phyloP scores from a whole-genome alignment of 2,797 vertebrate genomes.

The Galago senegalensis region DNA sequence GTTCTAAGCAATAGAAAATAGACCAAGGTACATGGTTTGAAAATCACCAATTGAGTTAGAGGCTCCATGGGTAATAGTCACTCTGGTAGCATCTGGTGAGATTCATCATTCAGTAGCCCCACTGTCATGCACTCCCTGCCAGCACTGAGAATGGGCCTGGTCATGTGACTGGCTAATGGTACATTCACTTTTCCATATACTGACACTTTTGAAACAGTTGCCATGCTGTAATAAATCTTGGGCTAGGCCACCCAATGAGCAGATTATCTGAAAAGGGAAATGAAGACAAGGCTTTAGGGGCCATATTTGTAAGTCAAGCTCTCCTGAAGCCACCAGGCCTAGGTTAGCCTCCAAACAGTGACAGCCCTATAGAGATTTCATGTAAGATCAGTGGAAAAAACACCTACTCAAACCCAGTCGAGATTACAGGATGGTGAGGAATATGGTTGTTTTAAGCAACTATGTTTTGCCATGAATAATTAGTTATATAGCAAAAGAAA shows the following conservation, averaged over 20 bases:
- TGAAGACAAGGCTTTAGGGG: neutral
- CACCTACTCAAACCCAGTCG: neutral
- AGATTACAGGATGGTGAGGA: neutral
- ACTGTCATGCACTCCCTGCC: neutral
- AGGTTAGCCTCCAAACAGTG: neutral
- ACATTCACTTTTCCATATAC: neutral
- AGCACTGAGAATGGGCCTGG: neutral
- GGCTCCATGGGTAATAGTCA: neutral
- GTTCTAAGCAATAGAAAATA: neutral
- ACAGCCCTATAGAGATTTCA: neutral
- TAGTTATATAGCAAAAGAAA: neutral
- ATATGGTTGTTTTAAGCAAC: neutral
- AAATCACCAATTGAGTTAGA: neutral
- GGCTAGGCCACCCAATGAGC: neutral
- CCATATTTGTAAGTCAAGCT: neutral
- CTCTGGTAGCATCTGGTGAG: neutral
- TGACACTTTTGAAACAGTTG: neutral
- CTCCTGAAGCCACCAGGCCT: neutral
- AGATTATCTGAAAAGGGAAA: neutral
- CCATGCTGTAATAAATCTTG: neutral
- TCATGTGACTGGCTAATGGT: neutral
- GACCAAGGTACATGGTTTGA: neutral
- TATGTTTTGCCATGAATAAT: neutral
- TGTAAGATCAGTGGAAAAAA: neutral
- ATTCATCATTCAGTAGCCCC: neutral